Conservation (phyloP, 2,888 invertebrate genomes). For the Rhimphoctona megacephalus region DNA sequence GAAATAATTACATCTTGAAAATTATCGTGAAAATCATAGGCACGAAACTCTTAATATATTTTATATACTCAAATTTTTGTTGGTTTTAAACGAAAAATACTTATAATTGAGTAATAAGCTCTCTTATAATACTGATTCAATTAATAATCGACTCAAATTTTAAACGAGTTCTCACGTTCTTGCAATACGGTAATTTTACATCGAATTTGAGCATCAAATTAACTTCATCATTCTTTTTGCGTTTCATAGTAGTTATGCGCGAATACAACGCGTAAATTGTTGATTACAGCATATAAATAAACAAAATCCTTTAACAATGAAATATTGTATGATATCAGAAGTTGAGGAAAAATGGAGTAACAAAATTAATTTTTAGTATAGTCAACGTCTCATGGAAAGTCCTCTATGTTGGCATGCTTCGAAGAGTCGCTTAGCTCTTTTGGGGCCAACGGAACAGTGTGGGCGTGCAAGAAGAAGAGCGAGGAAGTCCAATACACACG, state of each 20-base stretch:
- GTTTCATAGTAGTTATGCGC: too few relatives aligned
- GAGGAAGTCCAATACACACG: constrained; percentile 14
- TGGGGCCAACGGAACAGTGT: constrained; percentile 41
- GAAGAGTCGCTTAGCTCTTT: constrained; percentile 30
- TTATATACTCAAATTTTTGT: too few relatives aligned
- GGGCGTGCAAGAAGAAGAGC: constrained; percentile 45
- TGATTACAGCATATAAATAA: neutral
- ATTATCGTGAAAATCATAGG: neutral
- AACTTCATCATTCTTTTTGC: neutral
- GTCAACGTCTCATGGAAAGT: constrained; percentile 3
- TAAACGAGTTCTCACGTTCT: too few relatives aligned
- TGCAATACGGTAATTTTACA: too few relatives aligned
- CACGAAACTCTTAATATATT: neutral
- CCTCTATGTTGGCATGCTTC: constrained; percentile 13
- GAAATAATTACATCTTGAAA: neutral
- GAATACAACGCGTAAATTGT: too few relatives aligned
- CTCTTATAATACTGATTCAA: too few relatives aligned
- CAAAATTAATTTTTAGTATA: neutral
- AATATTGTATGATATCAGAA: neutral
- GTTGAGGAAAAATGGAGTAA: neutral
- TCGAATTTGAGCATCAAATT: neutral
- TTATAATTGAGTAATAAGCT: too few relatives aligned
- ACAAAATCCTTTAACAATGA: neutral
- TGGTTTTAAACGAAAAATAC: too few relatives aligned
- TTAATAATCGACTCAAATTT: too few relatives aligned